Conservation (phyloP, 2,888 invertebrate species). For the Tetrapedia diversipes region DNA sequence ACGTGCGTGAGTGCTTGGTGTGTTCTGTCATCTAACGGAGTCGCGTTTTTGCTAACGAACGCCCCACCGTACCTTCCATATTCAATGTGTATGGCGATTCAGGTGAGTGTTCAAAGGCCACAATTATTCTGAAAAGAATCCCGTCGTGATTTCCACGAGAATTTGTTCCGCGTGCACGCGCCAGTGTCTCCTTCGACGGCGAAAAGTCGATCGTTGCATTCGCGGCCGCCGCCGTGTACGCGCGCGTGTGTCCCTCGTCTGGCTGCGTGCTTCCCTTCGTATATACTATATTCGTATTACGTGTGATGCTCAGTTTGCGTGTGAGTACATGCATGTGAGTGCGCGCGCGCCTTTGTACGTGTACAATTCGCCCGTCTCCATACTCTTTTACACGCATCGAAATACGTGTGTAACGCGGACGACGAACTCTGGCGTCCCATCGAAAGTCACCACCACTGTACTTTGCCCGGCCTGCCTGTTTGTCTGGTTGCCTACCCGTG, state of each 20-base stretch:
- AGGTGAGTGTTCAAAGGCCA: slow-evolving; percentile 85
- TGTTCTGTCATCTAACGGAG: slow-evolving; percentile 74
- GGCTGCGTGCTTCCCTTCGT: slow-evolving; percentile 24
- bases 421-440: slow-evolving; percentile 74
- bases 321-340: neutral
- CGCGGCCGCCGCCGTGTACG: slow-evolving; percentile 21
- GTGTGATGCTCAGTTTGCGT: slow-evolving; percentile 3
- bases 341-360: slow-evolving; percentile 4
- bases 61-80: slow-evolving; percentile 85
- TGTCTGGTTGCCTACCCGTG: slow-evolving; percentile 2
- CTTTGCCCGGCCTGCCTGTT: neutral
- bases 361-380: slow-evolving; percentile 6
- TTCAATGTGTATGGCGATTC: slow-evolving; percentile 94
- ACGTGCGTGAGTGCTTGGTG: slow-evolving; percentile 72
- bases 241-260: slow-evolving; percentile 49
- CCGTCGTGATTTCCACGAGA: neutral
- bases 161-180: slow-evolving; percentile 4
- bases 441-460: slow-evolving; percentile 48
- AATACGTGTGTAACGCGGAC: slow-evolving; percentile 67
- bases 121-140: neutral
- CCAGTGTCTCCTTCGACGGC: neutral
- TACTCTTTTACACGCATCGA: slow-evolving; percentile 42
- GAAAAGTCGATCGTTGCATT: slow-evolving; percentile 59
- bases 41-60: slow-evolving; percentile 80
- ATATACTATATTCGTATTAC: neutral